Conservation (phyloP, 1,140 invertebrate species). For the Lordiphosa collinella region DNA sequence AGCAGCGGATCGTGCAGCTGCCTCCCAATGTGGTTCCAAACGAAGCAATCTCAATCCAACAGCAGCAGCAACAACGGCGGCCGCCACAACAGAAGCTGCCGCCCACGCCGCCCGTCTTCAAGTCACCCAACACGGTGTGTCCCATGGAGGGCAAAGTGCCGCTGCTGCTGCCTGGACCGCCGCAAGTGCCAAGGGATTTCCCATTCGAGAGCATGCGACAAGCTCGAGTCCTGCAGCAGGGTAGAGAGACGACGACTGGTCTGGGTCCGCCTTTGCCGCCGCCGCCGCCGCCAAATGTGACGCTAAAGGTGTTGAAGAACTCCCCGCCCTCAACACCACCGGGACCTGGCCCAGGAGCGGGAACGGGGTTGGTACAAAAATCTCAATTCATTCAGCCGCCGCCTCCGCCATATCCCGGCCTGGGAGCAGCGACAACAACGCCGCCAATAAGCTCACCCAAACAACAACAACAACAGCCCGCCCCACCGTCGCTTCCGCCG, state of each 20-base stretch:
- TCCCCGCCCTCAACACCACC: slow-evolving; percentile 26
- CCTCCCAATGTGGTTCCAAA: slow-evolving; percentile 38
- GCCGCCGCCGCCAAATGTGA: slow-evolving; percentile 66
- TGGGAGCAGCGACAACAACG: slow-evolving; percentile 39
- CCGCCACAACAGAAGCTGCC: slow-evolving; percentile 35
- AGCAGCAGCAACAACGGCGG: slow-evolving; percentile 32
- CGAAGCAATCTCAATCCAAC: slow-evolving; percentile 59
- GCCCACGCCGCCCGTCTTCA: slow-evolving; percentile 82
- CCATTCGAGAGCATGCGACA: slow-evolving; percentile 95
- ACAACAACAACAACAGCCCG: slow-evolving; percentile 33
- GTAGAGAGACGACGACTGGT: slow-evolving; percentile 73
- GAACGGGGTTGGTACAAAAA: slow-evolving; percentile 44
- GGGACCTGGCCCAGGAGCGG: slow-evolving; percentile 10
- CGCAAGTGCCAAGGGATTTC: slow-evolving; percentile 81
- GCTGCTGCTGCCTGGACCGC: slow-evolving; percentile 70
- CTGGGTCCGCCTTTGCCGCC: slow-evolving; percentile 36
- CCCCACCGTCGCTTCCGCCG: slow-evolving; percentile 57
- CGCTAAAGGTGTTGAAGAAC: slow-evolving; percentile 67
- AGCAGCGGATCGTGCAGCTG: slow-evolving; percentile 39
- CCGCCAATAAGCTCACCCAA: slow-evolving; percentile 32
- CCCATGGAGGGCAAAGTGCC: slow-evolving; percentile 87
- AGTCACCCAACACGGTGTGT: slow-evolving; percentile 91
- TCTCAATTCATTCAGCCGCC: slow-evolving; percentile 78
- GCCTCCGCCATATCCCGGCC: slow-evolving; percentile 81
- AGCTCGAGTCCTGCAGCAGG: slow-evolving; percentile 84